These are phyloP conservation scores for Conus canariensis DNA, from an alignment of 2,888 invertebrate species.

Conservation along the genomic window DNA sequence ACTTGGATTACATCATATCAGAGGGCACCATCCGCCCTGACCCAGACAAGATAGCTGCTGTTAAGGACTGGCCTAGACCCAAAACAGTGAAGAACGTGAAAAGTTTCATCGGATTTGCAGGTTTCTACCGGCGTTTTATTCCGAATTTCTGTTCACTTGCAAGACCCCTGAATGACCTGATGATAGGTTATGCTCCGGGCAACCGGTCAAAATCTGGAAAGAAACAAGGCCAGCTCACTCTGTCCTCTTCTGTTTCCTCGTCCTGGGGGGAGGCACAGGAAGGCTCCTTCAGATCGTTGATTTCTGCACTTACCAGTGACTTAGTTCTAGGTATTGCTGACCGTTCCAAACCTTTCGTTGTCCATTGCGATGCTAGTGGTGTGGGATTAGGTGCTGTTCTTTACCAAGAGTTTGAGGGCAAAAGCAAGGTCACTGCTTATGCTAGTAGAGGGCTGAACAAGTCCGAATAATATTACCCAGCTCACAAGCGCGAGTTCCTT, in stretches of 20 bases:
- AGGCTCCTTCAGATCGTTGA: conserved; percentile 21
- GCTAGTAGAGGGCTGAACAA: conserved; percentile 46
- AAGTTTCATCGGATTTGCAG: conserved; percentile 32
- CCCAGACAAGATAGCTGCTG: not conserved
- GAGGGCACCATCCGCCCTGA: not conserved
- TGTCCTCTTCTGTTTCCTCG: not conserved
- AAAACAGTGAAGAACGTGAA: not conserved
- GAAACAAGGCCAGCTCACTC: not conserved
- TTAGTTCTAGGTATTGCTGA: conserved; percentile 18
- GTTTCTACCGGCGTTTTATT: conserved; percentile 29
- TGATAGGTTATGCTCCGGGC: not conserved
- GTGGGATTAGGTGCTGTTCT: conserved; percentile 50
- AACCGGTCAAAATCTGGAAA: not conserved
- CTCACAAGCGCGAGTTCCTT: conserved; percentile 52
- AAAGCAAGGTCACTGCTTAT: conserved; percentile 45
- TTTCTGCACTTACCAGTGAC: not conserved
- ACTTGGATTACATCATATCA: conserved; percentile 2
- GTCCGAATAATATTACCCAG: conserved; percentile 48
- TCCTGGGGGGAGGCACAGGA: conserved; percentile 25
- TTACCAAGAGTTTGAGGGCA: conserved; percentile 44
- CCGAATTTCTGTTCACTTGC: not conserved
- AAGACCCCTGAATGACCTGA: conserved; percentile 29
- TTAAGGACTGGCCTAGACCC: not conserved
- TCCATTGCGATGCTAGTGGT: conserved; percentile 49
- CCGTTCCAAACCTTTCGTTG: conserved; percentile 46